Evolutionary conservation across 2,113 vertebrate genomes (phyloP).

Genomic region (Parotia lawesii): DNA sequence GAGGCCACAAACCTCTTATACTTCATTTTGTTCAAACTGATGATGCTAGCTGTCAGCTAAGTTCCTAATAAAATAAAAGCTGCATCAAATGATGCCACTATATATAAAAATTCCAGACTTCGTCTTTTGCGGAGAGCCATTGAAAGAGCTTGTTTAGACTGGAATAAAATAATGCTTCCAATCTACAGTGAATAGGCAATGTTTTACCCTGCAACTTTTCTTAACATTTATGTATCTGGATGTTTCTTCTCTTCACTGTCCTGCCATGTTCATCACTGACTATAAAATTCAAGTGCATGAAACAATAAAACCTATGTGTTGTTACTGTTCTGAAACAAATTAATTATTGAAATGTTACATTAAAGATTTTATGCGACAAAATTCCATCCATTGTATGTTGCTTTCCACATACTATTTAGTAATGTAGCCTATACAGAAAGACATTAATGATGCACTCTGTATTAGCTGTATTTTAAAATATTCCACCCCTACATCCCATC

Average conservation of each 20-base stretch:
- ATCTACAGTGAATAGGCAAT: background rate
- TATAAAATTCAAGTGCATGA: background rate
- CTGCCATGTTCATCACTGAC: background rate
- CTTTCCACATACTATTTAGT: background rate
- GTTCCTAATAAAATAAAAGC: background rate
- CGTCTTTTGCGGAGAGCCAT: background rate
- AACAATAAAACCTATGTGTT: background rate
- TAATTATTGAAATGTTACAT: background rate
- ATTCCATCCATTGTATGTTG: fast-evolving
- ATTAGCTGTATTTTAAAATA: background rate
- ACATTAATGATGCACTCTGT: background rate
- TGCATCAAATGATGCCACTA: background rate
- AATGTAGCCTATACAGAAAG: background rate
- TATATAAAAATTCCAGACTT: background rate
- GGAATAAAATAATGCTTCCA: background rate
- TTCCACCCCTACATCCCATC: background rate
- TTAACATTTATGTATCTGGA: background rate
- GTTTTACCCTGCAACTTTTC: background rate
- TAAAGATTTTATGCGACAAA: background rate
- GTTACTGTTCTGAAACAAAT: background rate
- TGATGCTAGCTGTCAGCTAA: background rate
- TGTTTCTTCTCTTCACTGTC: background rate
- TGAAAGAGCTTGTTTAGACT: background rate
- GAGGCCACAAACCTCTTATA: background rate
- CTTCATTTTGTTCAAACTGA: background rate